Evolutionary conservation across 2,113 vertebrate species (phyloP).

Genomic region (Phyllopteryx taeniolatus): DNA sequence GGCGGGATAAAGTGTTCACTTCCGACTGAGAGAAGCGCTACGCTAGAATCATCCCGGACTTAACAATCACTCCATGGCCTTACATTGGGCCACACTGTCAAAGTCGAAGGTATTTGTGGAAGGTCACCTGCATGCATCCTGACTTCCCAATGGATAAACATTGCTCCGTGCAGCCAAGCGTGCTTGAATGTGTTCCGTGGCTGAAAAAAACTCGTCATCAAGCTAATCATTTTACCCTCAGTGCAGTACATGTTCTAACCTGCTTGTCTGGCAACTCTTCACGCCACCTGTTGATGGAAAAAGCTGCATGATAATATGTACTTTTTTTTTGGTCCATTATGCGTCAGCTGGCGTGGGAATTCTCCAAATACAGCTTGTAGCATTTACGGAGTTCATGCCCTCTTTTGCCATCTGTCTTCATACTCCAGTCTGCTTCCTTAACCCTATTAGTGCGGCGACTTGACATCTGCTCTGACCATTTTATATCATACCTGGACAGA

Average conservation of each 20-base stretch:
- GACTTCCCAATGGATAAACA: background rate
- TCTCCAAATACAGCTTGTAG: conserved; percentile 41
- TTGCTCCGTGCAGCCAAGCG: background rate
- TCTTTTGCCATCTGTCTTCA: conserved; percentile 64
- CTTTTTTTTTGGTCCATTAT: conserved; percentile 27
- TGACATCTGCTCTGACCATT: conserved; percentile 23
- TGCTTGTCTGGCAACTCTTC: conserved; percentile 26
- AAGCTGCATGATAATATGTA: conserved; percentile 12
- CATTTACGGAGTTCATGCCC: conserved; percentile 58
- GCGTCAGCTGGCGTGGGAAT: conserved; percentile 21
- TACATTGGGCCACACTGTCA: background rate
- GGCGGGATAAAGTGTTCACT: conserved; percentile 16
- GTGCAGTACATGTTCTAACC: conserved; percentile 25
- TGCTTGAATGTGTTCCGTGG: conserved; percentile 33
- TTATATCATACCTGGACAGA: conserved; percentile 6
- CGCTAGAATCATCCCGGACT: background rate
- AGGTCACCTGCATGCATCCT: background rate
- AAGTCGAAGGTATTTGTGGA: background rate
- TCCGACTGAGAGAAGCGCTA: too few species aligned
- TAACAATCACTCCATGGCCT: background rate
- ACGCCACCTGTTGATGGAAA: conserved; percentile 41
- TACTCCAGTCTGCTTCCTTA: conserved; percentile 43
- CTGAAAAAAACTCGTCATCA: conserved; percentile 15
- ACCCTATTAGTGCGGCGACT: conserved; percentile 48
- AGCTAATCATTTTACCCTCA: conserved; percentile 40